Base-by-base conservation (phyloP, 2,113 vertebrate genomes). In the Scytalopus superciliaris region DNA sequence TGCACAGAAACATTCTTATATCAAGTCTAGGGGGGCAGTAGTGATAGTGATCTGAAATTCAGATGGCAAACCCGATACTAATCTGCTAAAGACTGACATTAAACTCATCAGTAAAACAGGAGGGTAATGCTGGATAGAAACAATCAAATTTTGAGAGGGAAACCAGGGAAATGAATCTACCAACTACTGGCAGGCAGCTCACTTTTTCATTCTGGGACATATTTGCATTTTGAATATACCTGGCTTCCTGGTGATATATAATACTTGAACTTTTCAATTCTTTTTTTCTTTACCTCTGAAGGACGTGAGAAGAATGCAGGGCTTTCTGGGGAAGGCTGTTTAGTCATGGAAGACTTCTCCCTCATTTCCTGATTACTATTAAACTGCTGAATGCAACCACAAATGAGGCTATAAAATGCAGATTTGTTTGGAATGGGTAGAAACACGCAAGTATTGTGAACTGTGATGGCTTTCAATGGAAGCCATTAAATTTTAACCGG, bases 181-280 rank as follows among this genome's bases (percentile, higher is more conserved):
- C 79, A 87, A 68, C 64, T 68, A 78, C 60, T 45, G 49, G 47
- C 52, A 95, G 90, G 88, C 88, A 95, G 90, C 76, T 94, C 60
- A 44, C 70, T 94, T 93, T 59, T 76, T 79, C 60, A 87, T 95
- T 95, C 78, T 64, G 52, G 53, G 82, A 53, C 42, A 60, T 45
- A 66, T 86, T 92, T 70, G 76, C 87, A 94, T 92, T 95, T 94
- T 66, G 82, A 96, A 87, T 87, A 95, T 79, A 87, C 52, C 87
- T 90, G 47, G 83, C 60, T 96, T 89, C 70, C 60, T 84, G 75
- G 90, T 89, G 89, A 94, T 91, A 92, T 59, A 83, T 88, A 74
- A 82, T 85, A 91, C 81, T 92, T 74, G 82, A 97, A 92, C 47
- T 52, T 79, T 79, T 66, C 50, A 74, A 55, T 90, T 92, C 28